Conservation (phyloP, 2,797 vertebrate species). For the Helicolenus hilgendorfi region DNA sequence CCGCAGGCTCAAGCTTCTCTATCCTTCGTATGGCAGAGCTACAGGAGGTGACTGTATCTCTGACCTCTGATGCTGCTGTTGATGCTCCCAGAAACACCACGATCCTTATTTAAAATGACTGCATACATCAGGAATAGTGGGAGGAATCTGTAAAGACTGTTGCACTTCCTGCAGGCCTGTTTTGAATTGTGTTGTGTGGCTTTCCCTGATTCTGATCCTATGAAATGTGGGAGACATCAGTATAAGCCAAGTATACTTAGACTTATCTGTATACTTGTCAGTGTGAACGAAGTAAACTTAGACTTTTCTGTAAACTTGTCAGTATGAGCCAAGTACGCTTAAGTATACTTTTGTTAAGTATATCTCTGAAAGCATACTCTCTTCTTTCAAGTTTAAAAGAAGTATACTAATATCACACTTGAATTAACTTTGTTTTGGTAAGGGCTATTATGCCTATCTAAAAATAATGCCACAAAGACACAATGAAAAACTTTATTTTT, state of each 20-base stretch:
- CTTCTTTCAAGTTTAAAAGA: too few species aligned
- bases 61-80: not conserved
- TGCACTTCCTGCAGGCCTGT: not conserved
- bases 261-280: too few species aligned
- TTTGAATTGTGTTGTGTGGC: not conserved
- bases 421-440: too few species aligned
- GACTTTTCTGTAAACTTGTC: too few species aligned
- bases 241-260: too few species aligned
- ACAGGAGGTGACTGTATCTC: not conserved
- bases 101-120: not conserved
- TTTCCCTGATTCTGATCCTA: not conserved
- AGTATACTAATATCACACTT: too few species aligned
- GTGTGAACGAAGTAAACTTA: too few species aligned
- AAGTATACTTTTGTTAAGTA: too few species aligned
- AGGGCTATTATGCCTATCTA: too few species aligned
- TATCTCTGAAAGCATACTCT: too few species aligned
- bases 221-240: not conserved
- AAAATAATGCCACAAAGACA: slow-evolving; percentile 24
- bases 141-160: not conserved
- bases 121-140: not conserved
- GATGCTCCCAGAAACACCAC: not conserved
- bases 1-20: not conserved
- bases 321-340: too few species aligned
- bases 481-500: slow-evolving; percentile 92
- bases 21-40: not conserved